Base-by-base conservation (phyloP, 2,888 invertebrate genomes). In the Tineola bisselliella region DNA sequence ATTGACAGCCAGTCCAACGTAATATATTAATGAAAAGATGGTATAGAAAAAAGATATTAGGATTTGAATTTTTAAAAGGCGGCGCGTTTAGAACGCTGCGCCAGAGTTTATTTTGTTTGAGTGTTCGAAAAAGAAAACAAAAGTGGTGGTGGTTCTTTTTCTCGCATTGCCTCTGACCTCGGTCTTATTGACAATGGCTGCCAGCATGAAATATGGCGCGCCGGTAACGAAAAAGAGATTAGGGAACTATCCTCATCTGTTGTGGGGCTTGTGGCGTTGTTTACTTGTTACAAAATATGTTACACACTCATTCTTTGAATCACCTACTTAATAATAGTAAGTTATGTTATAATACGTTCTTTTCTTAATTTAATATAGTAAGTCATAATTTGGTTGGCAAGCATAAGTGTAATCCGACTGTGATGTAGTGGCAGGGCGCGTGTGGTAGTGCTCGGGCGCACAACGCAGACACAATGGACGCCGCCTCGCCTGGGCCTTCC, bases 11-110 rank as follows among this genome's bases (percentile, higher is more conserved):
- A 74, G 68, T 73, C 76, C 77, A 71, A 79, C 74, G 74, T 79
- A 81, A 83, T 83, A 84, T 84, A 83, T 84, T 84, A 86, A 86
- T 83, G 83, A 84, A 84, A 82, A 82, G 83, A 79, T 79, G 75
- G 74, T 73, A 70, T 71, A 71, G 70, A 81, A 81, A 80, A 70
- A 69, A 68, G 68, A 72, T 74, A 75, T 75, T 74, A 75, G 73
- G 73, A 76, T 80, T 81, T 73, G 73, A 81, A 78, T 75, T 80
- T 79, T 79, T 79, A 84, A 63, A 81, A 79, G 78, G 81, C 82
- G 84, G 82, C 75, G 77, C 76, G 79, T 76, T 80, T 76, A 78
- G 80, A 77, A 78, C 75, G 79, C 81, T 75, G 77, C 73, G 72
- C 75, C 71, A 68, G 71, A 77, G 77, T 81, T 81, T 79, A 83